Evolutionary conservation across 2,888 invertebrate genomes (phyloP), one percentile per base, ranked within the genome.

Genomic region (Diarsia dahlii): DNA sequence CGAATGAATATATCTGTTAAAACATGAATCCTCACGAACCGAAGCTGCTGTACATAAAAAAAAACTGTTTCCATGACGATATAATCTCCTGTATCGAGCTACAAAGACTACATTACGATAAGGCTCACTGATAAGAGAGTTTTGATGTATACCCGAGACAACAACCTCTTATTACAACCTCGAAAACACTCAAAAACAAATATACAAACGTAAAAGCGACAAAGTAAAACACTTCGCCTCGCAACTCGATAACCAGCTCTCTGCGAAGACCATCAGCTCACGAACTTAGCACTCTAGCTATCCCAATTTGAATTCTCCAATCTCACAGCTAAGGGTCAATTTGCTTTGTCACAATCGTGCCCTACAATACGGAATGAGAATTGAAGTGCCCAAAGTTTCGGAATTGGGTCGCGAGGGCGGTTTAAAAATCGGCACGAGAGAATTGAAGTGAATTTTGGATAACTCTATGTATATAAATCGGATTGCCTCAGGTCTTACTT

Each of bases 321-420:
- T 5, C 10, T 8, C 20, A 5, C 5, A 1, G 2, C 9, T 85
- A 91, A 88, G 85, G 76, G 71, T 67, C 80, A 85, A 87, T 87
- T 90, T 90, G 39, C 70, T 56, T 52, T 71, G 79, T 66, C 78
- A 23, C 50, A 39, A 54, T 80, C 72, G 78, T 90, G 90, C 87
- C 92, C 92, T 90, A 93, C 92, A 92, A 93, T 91, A 74, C 85
- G 89, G 87, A 92, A 92, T 90, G 91, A 92, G 90, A 88, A 92
- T 91, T 91, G 88, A 88, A 90, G 89, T 88, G 87, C 78, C 87
- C 86, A 88, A 91, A 93, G 84, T 93, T 93, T 90, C 71, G 80
- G 91, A 94, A 93, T 92, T 93, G 89, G 94, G 93, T 94, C 94
- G 92, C 87, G 79, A 84, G 83, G 84, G 88, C 79, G 87, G 84